Base-by-base conservation (phyloP, 2,888 invertebrate species). In the Scaptomyza reducta region DNA sequence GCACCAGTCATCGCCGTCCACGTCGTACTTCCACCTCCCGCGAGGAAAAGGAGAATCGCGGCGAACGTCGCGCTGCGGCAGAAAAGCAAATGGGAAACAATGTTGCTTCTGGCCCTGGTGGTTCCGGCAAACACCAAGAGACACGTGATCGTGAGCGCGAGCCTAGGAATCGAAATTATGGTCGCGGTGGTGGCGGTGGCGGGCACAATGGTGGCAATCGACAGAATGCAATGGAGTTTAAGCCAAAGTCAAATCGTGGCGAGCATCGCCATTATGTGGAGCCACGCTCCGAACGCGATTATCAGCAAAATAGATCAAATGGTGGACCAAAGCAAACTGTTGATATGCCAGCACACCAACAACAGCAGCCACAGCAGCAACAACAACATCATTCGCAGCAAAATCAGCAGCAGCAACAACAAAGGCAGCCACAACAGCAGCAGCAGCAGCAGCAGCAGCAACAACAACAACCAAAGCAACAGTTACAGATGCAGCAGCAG, bases 21-120 rank as follows among this genome's bases (percentile, higher is more conserved):
- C 84, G 85, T 14, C 84, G 85, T 14, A 79, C 84, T 2, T 86
- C 89, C 1, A 58, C 67, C 1, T 79, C 80, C 1, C 87, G 87
- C n/a, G 90, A 90, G 18, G 91, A 91, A 57, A 91, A 91, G 51
- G 91, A 91, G 59, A 91, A 91, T 73, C 89, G 87, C 1, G 79
- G 87, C 33, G 90, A 90, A 58, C 78, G 79, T 42, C 87, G 80
- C 6, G 66, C 71, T n/a, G 47, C 22, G 27, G 47, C 62, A 11
- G 69, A 55, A 6, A 66, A 71, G 40, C 57, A 70, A 6, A 50
- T 50, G 10, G 41, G 51, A 0, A 47, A 35, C 13, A 40, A 40
- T 22, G 45, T 60, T 11, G 46, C 27, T 1, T 16, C 49, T 1
- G 68, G 49, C 0, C 6, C 35, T 1, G 56, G 49, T 45, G 5